Percentiles rank a stretch among this genome's conserved stretches.
phyloP scores from a whole-genome alignment of 2,113 vertebrate genomes.

The Panthera tigris region DNA sequence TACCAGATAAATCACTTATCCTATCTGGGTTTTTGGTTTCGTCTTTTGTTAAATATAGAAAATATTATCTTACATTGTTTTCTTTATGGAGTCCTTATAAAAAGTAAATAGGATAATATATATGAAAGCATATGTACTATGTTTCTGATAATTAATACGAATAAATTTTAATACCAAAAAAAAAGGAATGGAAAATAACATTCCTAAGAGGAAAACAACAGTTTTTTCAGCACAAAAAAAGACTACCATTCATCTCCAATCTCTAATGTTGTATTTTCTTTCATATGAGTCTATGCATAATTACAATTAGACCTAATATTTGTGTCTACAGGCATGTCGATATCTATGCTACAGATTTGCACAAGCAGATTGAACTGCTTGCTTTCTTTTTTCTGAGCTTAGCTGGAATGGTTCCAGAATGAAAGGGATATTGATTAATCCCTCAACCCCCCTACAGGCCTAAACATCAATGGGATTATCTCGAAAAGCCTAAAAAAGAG shows the following conservation, averaged over 20 bases:
- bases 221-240: background rate
- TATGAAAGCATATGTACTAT: background rate
- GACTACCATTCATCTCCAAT: background rate
- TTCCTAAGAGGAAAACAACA: background rate
- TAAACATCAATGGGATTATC: constrained; percentile 64
- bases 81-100: background rate
- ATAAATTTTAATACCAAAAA: background rate
- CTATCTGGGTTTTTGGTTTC: background rate
- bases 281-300: background rate
- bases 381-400: background rate
- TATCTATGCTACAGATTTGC: background rate
- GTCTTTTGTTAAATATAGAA: constrained; percentile 9
- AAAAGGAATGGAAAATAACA: background rate
- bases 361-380: background rate
- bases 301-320: background rate
- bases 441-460: background rate
- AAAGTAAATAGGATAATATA: background rate
- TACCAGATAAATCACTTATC: background rate
- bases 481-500: constrained; percentile 18
- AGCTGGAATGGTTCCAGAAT: background rate
- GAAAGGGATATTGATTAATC: constrained; percentile 46
- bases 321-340: background rate
- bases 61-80: background rate
- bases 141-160: background rate
- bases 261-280: background rate